Base-by-base conservation (phyloP, 2,888 invertebrate species). In the Bedellia somnulentella region DNA sequence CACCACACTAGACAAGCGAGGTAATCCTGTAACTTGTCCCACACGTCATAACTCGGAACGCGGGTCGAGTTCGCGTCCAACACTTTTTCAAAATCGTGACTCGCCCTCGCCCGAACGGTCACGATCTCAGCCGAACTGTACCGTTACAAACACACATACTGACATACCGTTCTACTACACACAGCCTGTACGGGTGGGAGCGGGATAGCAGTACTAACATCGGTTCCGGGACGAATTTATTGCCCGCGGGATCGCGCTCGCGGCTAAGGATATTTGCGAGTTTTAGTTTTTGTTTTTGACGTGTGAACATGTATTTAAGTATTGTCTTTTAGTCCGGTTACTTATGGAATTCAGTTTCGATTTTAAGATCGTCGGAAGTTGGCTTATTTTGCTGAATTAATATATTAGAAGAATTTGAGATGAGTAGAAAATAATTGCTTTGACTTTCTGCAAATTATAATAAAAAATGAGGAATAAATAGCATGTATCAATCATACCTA, bases 81-180 rank as follows among this genome's bases (percentile, higher is more conserved):
- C 68, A 71, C 66, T 70, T 73, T 73, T 75, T 68, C 64, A 66
- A 70, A 66, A 66, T 70, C 75, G 75, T 75, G 75, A 75, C 75
- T 61, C 47, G 63, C 58, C 58, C 52, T 52, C 49, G 44, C 57
- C 52, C 53, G 47, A 52, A 44, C 43, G 56, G 62, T 71, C 75
- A 75, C 75, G 75, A 75, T 46, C 52, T 54, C 37, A 41, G 28
- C 24, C 35, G 29, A 30, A 23, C 26, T 17, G 46, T 70, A 58
- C 73, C 73, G 71, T 75, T 73, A 73, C 41, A 26, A 21, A 30
- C 27, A 23, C 35, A 40, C 36, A 45, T 38, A 46, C 61, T 35
- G 37, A 33, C 38, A 36, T 44, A 40, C 39, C 55, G 39, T 49
- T 67, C 53, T 44, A 57, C 51, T 66, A 44, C 47, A 40, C 33